Conservation (phyloP, 2,888 invertebrate genomes). For the Piscicola geometra region DNA sequence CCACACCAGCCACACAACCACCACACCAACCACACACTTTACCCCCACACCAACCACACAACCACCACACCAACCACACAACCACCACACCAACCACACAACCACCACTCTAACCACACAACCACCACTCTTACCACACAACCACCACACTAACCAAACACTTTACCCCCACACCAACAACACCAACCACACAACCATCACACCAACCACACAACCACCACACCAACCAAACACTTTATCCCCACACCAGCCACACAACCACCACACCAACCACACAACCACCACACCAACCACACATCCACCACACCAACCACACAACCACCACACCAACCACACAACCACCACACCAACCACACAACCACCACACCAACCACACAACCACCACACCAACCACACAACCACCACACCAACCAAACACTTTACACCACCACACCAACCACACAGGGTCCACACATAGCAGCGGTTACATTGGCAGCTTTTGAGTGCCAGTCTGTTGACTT, state of each 20-base stretch:
- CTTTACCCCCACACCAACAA: too few species aligned
- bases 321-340: not conserved
- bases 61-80: too few species aligned
- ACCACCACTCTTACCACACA: not conserved
- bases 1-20: not conserved
- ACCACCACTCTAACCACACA: not conserved
- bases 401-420: not conserved
- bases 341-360: not conserved
- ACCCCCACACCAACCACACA: too few species aligned
- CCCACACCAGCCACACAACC: too few species aligned
- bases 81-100: too few species aligned
- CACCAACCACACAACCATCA: too few species aligned
- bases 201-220: not conserved
- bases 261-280: not conserved
- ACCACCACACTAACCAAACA: not conserved
- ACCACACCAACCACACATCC: too few species aligned
- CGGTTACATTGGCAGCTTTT: constrained; percentile 94
- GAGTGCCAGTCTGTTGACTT: constrained; percentile 92
- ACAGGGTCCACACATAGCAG: constrained; percentile 93
- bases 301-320: not conserved
- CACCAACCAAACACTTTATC: not conserved
- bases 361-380: too few species aligned
- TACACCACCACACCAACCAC: too few species aligned
- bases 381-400: too few species aligned
- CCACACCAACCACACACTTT: not conserved